Evolutionary conservation across 2,888 invertebrate species (phyloP).

Genomic region (Mycogona germanica): DNA sequence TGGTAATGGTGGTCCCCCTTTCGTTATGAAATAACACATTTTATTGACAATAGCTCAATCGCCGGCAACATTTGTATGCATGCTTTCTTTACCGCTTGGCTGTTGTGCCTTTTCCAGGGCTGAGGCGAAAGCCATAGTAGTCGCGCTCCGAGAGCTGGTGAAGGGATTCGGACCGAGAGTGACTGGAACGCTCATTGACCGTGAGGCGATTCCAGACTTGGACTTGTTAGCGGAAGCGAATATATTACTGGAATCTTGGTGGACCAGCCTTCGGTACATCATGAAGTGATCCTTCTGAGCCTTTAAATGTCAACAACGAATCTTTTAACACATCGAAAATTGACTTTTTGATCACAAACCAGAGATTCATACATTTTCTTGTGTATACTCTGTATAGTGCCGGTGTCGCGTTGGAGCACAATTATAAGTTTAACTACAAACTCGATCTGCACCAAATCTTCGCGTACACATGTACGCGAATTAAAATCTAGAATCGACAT

Average conservation of each 20-base stretch:
- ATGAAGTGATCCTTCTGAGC: constrained; percentile 67
- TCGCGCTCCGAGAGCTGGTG: constrained; percentile 7
- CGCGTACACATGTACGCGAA: too few relatives aligned
- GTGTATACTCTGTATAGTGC: too few relatives aligned
- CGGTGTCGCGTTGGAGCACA: too few relatives aligned
- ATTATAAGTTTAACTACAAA: not conserved
- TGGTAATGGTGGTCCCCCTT: too few relatives aligned
- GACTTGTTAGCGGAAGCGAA: constrained; percentile 42
- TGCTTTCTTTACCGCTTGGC: constrained; percentile 10
- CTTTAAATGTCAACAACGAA: constrained; percentile 7
- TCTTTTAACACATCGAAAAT: too few relatives aligned
- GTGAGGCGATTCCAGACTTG: not conserved
- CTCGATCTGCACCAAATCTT: not conserved
- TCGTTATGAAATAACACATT: not conserved
- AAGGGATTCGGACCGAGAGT: constrained; percentile 19
- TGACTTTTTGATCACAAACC: too few relatives aligned
- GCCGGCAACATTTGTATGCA: not conserved
- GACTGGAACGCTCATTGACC: not conserved
- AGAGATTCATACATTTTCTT: too few relatives aligned
- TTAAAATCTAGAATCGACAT: too few relatives aligned
- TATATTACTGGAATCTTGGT: constrained; percentile 62
- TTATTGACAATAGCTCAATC: not conserved
- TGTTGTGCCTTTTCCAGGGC: constrained; percentile 19
- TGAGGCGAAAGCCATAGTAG: constrained; percentile 16
- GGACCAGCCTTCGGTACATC: constrained; percentile 61